A percentile compares a stretch with the other conserved stretches of the same genome.
phyloP scores from a whole-genome alignment of 2,888 invertebrate species.

The Drosophila percnosoma region DNA sequence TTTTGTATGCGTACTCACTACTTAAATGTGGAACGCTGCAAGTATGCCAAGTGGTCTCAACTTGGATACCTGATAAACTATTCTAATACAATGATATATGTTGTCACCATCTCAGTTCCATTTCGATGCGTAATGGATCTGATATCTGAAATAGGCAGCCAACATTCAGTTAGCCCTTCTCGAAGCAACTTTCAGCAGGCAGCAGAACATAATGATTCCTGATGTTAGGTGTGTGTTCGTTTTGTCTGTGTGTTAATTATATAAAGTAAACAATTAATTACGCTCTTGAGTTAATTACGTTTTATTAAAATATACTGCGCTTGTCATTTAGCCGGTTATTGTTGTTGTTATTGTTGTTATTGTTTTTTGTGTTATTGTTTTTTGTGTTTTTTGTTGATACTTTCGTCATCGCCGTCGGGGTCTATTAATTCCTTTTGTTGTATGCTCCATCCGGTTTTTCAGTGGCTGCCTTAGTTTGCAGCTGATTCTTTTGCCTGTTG shows the following conservation, averaged over 20 bases:
- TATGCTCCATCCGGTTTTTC: constrained; percentile 56
- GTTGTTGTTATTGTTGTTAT: constrained; percentile 26
- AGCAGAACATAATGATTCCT: too few relatives aligned
- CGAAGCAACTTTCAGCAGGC: not conserved
- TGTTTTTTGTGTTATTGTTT: not conserved
- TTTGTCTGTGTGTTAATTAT: constrained; percentile 1
- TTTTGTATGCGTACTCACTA: constrained; percentile 25
- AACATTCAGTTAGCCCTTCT: not conserved
- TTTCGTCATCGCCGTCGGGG: constrained; percentile 1
- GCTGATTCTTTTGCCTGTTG: constrained; percentile 18
- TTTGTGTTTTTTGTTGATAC: not conserved
- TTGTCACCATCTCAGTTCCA: not conserved
- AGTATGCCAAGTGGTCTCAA: constrained; percentile 40
- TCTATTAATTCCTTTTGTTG: constrained; percentile 24
- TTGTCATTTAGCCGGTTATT: constrained; percentile 71
- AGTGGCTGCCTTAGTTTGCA: constrained; percentile 2
- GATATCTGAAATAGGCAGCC: not conserved
- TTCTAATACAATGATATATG: not conserved
- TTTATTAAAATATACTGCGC: constrained; percentile 52
- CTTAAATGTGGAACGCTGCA: constrained; percentile 48
- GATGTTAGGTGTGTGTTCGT: not conserved
- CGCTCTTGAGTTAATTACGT: constrained; percentile 50
- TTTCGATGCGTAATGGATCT: not conserved
- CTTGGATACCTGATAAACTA: not conserved
- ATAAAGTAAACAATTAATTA: constrained; percentile 40